phyloP scores from a whole-genome alignment of 2,113 vertebrate species.

The Dromas ardeola region DNA sequence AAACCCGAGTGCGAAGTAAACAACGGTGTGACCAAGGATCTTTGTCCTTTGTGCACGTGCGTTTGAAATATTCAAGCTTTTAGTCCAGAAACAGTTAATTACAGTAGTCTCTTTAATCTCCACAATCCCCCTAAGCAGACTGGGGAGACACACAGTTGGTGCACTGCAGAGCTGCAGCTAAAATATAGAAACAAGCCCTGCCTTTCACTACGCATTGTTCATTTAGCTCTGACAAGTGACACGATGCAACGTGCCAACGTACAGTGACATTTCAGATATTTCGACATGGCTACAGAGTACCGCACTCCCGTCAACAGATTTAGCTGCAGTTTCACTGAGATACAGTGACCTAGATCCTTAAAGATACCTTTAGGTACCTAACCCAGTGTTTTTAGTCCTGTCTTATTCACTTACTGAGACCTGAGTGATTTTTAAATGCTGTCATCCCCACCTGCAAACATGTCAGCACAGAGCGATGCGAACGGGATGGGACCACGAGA shows the following conservation, averaged over 20 bases:
- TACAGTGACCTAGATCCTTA: slow-evolving; percentile 35
- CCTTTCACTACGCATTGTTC: background rate
- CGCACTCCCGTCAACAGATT: background rate
- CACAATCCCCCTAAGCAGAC: background rate
- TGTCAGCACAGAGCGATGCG: background rate
- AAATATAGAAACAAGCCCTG: background rate
- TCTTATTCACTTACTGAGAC: background rate
- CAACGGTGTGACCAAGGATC: background rate
- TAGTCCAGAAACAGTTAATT: background rate
- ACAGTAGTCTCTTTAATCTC: background rate
- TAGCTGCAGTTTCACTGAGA: background rate
- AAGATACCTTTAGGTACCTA: background rate
- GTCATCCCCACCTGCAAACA: background rate
- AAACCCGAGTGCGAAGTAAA: background rate
- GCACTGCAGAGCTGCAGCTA: background rate
- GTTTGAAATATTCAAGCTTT: background rate
- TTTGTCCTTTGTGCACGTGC: background rate
- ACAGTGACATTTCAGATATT: background rate
- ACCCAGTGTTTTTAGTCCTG: background rate
- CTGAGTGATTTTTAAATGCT: background rate
- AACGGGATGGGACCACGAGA: background rate
- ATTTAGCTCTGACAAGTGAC: slow-evolving; percentile 27
- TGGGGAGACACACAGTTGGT: background rate
- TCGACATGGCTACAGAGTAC: background rate
- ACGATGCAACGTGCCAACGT: background rate